These are phyloP conservation scores for Sternotherus odoratus DNA, from an alignment of 2,797 vertebrate species.

Conservation along the genomic window DNA sequence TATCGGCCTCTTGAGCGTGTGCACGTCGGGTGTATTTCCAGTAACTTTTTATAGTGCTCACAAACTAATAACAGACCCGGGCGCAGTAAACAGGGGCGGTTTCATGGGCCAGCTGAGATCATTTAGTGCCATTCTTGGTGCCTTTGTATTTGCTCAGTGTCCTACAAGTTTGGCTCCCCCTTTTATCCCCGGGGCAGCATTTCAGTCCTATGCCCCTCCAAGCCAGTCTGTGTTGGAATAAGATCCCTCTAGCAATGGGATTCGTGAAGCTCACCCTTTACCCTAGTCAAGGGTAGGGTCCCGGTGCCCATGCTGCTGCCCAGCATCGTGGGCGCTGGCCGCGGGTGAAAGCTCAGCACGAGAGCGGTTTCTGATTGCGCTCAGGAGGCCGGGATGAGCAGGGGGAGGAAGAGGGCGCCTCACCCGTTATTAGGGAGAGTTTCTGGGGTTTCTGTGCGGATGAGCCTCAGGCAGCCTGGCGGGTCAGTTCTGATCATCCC, in stretches of 20 bases:
- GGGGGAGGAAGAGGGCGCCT: background rate
- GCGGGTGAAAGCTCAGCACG: background rate
- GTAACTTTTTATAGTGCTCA: background rate
- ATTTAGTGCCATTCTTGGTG: background rate
- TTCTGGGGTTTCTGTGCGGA: background rate
- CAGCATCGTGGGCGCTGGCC: background rate
- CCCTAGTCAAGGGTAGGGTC: background rate
- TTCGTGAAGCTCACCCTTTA: background rate
- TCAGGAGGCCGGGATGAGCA: background rate
- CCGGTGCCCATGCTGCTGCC: background rate
- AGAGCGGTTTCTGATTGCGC: background rate
- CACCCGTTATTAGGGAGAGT: background rate
- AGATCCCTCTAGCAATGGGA: background rate
- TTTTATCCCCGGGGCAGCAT: background rate
- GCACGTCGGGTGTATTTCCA: constrained; percentile 32
- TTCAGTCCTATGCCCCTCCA: background rate
- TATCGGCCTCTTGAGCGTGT: background rate
- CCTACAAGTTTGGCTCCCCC: background rate
- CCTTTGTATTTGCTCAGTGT: constrained; percentile 19
- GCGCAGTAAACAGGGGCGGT: background rate
- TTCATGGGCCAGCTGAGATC: background rate
- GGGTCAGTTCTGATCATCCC: background rate
- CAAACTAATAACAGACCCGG: constrained; percentile 24
- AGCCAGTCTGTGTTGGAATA: constrained; percentile 4
- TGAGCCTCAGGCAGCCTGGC: background rate